phyloP scores from a whole-genome alignment of 2,888 invertebrate genomes.

The Cacoxenus indagator region DNA sequence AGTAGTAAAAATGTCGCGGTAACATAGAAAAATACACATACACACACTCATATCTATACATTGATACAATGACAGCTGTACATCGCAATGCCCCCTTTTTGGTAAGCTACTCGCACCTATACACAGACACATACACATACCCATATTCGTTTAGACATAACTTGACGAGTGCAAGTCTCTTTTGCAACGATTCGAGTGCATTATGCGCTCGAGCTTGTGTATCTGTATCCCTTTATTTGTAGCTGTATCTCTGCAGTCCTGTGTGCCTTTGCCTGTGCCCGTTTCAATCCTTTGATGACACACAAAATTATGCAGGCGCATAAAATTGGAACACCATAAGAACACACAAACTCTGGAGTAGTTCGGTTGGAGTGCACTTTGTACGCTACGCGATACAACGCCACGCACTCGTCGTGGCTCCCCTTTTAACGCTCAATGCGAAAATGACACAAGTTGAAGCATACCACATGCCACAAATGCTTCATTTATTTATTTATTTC shows the following conservation, averaged over 20 bases:
- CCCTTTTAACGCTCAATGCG: background rate
- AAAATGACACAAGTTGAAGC: background rate
- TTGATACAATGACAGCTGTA: background rate
- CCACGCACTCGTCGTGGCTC: background rate
- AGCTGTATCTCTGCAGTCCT: background rate
- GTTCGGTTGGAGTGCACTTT: slow-evolving; percentile 28
- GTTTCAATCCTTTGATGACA: slow-evolving; percentile 47
- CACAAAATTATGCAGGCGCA: slow-evolving; percentile 55
- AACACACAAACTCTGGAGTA: slow-evolving; percentile 47
- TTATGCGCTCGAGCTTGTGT: slow-evolving; percentile 27
- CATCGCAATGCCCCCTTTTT: background rate
- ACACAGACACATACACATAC: background rate
- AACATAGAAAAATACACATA: background rate
- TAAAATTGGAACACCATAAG: slow-evolving; percentile 60
- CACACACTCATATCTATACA: background rate
- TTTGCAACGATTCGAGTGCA: background rate
- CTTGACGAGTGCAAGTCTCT: background rate
- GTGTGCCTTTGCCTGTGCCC: slow-evolving; percentile 39
- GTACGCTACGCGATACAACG: no score
- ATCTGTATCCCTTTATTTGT: slow-evolving; percentile 35
- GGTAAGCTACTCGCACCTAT: background rate
- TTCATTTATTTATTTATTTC: slow-evolving; percentile 5
- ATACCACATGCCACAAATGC: background rate
- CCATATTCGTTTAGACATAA: background rate
- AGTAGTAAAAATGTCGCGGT: background rate